Evolutionary conservation across 2,797 vertebrate genomes (phyloP).

Genomic region (Alectoris magna): DNA sequence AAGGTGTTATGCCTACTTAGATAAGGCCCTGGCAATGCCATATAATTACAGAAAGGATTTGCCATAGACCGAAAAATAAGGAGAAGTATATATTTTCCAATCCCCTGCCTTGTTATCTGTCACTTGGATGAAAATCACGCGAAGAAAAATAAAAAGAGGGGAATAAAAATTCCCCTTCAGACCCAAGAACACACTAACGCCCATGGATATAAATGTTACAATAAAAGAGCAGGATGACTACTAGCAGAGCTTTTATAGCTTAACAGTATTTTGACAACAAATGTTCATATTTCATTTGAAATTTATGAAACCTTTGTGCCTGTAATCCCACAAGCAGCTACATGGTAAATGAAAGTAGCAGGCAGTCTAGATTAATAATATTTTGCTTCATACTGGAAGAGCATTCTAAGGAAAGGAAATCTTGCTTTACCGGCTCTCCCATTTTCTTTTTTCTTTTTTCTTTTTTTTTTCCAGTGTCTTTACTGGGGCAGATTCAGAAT

Average conservation of each 20-base stretch:
- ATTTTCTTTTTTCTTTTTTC: background rate
- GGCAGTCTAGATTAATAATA: slow-evolving; percentile 83
- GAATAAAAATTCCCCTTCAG: slow-evolving; percentile 48
- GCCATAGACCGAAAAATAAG: slow-evolving; percentile 31
- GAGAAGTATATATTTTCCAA: slow-evolving; percentile 46
- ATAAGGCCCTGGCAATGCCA: slow-evolving; percentile 49
- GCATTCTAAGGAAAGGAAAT: slow-evolving; percentile 78
- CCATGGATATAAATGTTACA: slow-evolving; percentile 75
- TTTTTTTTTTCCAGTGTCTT: slow-evolving; percentile 44
- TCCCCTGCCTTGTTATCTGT: slow-evolving; percentile 52
- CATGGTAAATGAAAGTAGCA: slow-evolving; percentile 85
- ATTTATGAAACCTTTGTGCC: slow-evolving; percentile 83
- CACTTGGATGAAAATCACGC: slow-evolving; percentile 51
- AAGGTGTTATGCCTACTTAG: slow-evolving; percentile 31
- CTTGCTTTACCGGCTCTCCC: slow-evolving; percentile 69
- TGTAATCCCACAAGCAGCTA: slow-evolving; percentile 82
- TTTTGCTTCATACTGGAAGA: slow-evolving; percentile 79
- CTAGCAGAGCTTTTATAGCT: slow-evolving; percentile 77
- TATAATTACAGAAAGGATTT: slow-evolving; percentile 44
- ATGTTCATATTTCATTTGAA: slow-evolving; percentile 86
- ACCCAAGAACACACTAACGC: slow-evolving; percentile 54
- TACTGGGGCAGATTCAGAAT: slow-evolving; percentile 68
- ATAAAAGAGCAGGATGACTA: slow-evolving; percentile 73
- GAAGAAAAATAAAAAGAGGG: slow-evolving; percentile 18
- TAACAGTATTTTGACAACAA: slow-evolving; percentile 85